Conservation (phyloP, 2,797 vertebrate species). For the Rachycentron canadum region DNA sequence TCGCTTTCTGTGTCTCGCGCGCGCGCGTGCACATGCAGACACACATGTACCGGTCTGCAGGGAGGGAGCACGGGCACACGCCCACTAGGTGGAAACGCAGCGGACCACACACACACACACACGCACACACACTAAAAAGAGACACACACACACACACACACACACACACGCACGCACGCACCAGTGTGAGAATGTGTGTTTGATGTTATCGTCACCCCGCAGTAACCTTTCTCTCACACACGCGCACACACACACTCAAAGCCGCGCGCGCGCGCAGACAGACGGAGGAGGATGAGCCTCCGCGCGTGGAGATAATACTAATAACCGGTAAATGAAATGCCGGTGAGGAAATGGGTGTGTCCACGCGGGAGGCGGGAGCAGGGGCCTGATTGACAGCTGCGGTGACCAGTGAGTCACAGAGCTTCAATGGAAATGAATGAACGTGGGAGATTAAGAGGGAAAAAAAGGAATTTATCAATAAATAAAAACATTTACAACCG, state of each 20-base stretch:
- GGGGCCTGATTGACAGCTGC: slow-evolving; percentile 57
- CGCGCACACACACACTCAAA: not conserved
- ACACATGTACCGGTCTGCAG: slow-evolving; percentile 55
- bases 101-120: slow-evolving; percentile 34
- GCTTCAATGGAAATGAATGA: not conserved
- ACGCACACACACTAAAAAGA: slow-evolving; percentile 28
- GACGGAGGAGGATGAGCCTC: not conserved
- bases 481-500: too few species aligned
- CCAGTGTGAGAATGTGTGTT: slow-evolving; percentile 1
- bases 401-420: slow-evolving; percentile 36
- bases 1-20: too few species aligned
- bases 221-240: slow-evolving; percentile 59
- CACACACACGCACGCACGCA: not conserved
- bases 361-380: slow-evolving; percentile 51
- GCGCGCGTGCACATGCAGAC: slow-evolving; percentile 33
- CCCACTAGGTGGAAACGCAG: slow-evolving; percentile 57
- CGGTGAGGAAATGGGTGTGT: slow-evolving; percentile 72
- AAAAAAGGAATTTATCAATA: too few species aligned
- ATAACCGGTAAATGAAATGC: slow-evolving; percentile 38
- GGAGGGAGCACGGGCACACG: slow-evolving; percentile 61
- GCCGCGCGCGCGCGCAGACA: slow-evolving; percentile 12
- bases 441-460: not conserved
- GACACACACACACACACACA: not conserved
- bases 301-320: slow-evolving; percentile 34
- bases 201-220: slow-evolving; percentile 59